Conservation (phyloP, 2,888 invertebrate species). For the Proisotoma minuta region DNA sequence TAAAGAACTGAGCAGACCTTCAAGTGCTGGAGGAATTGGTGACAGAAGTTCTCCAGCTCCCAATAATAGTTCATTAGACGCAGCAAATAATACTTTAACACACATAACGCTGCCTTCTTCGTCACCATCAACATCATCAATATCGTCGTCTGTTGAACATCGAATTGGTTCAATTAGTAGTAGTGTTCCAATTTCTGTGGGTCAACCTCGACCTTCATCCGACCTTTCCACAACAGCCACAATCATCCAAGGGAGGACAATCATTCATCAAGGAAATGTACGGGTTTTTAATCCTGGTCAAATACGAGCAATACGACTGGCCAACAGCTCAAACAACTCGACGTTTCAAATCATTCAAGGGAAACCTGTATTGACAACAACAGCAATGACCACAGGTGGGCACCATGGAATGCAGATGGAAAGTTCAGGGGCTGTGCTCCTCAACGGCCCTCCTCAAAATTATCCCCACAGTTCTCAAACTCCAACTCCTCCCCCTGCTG, state of each 20-base stretch:
- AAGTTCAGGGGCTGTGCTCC: background rate
- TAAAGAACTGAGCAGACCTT: background rate
- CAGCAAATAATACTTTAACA: background rate
- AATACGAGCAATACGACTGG: slow-evolving; percentile 28
- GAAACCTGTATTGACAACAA: slow-evolving; percentile 4
- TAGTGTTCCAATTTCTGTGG: background rate
- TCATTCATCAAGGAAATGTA: slow-evolving; percentile 31
- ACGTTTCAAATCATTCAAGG: background rate
- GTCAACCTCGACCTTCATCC: slow-evolving; percentile 7
- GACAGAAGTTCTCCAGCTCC: slow-evolving; percentile 5
- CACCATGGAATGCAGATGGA: no score
- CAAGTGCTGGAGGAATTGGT: background rate
- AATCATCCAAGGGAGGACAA: slow-evolving; percentile 30
- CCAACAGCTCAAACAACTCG: background rate
- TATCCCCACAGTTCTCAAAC: slow-evolving; percentile 3
- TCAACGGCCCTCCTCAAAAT: slow-evolving; percentile 7
- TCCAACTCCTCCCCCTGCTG: slow-evolving; percentile 1
- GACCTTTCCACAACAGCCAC: slow-evolving; percentile 13
- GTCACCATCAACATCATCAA: background rate
- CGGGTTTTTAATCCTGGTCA: slow-evolving; percentile 33
- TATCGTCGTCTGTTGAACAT: background rate
- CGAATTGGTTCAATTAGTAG: background rate
- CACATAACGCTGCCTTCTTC: slow-evolving; percentile 21
- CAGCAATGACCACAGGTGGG: no score
- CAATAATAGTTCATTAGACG: background rate